Percentiles rank a stretch among this genome's conserved stretches.
These are phyloP conservation scores for Halictus rubicundus DNA, from an alignment of 1,140 invertebrate species.

Conservation along the genomic window DNA sequence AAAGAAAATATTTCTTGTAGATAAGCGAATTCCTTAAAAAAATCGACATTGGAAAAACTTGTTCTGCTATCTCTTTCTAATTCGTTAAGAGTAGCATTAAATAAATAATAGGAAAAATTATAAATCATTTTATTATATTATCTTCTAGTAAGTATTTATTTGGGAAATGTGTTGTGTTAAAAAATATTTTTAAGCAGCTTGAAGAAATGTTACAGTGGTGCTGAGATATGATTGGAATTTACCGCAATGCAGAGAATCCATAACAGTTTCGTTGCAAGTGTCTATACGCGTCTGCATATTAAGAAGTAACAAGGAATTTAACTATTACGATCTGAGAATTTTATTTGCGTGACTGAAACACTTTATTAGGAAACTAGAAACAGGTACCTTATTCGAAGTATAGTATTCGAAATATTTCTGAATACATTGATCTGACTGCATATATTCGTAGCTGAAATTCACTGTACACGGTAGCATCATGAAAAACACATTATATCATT, in stretches of 20 bases:
- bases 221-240: slow-evolving; percentile 23
- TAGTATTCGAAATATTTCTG: background rate
- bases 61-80: too few relatives aligned
- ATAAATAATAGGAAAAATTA: too few relatives aligned
- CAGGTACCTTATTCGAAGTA: too few relatives aligned
- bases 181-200: too few relatives aligned
- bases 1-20: too few relatives aligned
- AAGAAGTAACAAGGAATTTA: slow-evolving; percentile 1
- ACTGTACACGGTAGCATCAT: background rate
- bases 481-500: background rate
- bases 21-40: too few relatives aligned
- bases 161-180: too few relatives aligned
- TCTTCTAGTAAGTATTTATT: too few relatives aligned
- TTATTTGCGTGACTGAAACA: background rate
- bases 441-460: background rate
- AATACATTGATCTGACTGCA: background rate
- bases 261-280: slow-evolving; percentile 1
- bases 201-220: background rate
- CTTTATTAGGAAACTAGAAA: background rate
- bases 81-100: too few relatives aligned
- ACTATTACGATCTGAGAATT: background rate
- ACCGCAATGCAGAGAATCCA: slow-evolving; percentile 52
- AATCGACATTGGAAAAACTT: too few relatives aligned
- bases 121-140: too few relatives aligned
- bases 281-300: background rate